phyloP scores from a whole-genome alignment of 2,888 invertebrate species.

The Chironomus riparius region DNA sequence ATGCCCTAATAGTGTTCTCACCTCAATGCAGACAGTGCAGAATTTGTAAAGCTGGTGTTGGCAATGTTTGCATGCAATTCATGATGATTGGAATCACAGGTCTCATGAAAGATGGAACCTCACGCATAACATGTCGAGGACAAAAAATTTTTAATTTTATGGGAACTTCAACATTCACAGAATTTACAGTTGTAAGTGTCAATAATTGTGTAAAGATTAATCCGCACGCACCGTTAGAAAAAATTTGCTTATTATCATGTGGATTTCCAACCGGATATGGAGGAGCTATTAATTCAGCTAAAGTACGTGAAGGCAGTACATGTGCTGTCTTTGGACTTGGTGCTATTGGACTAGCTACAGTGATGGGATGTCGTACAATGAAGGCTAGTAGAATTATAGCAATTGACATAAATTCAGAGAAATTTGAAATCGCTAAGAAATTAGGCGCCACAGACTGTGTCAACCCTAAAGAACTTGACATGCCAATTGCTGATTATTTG shows the following conservation, averaged over 20 bases:
- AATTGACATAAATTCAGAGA: conserved; percentile 67
- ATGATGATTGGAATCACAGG: conserved; percentile 64
- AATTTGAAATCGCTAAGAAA: conserved; percentile 64
- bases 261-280: conserved; percentile 82
- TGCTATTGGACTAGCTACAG: conserved; percentile 76
- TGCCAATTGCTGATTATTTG: conserved; percentile 39
- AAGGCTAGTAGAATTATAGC: conserved; percentile 76
- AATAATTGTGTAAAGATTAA: conserved; percentile 73
- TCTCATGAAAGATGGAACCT: conserved; percentile 81
- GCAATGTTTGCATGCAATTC: conserved; percentile 57
- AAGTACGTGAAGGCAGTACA: conserved; percentile 68
- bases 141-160: conserved; percentile 60
- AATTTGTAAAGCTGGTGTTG: conserved; percentile 56
- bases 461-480: conserved; percentile 83
- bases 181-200: conserved; percentile 82
- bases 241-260: conserved; percentile 76
- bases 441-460: conserved; percentile 87
- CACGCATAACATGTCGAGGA: conserved; percentile 66
- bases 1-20: conserved; percentile 86
- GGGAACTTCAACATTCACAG: conserved; percentile 82
- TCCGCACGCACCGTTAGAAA: conserved; percentile 61
- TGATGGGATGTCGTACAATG: conserved; percentile 74
- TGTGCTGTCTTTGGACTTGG: conserved; percentile 86
- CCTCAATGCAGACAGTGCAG: conserved; percentile 91
- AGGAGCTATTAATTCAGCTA: conserved; percentile 75